Evolutionary conservation across 2,888 invertebrate genomes (phyloP), one percentile per base, ranked within the genome.

Genomic region (Heliconius aoede): DNA sequence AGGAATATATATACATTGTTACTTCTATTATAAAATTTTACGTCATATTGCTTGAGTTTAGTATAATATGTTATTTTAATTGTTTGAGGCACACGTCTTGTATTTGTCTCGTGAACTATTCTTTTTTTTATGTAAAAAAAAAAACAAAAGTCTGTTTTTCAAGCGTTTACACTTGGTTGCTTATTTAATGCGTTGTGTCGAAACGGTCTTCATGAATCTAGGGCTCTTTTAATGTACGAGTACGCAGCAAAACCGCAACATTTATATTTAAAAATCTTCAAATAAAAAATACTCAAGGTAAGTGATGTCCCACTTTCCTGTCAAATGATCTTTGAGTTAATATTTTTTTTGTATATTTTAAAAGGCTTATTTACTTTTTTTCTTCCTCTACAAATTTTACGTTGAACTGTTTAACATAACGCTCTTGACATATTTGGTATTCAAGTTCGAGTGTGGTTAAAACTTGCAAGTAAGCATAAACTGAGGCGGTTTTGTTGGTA

Each of bases 131-230:
- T n/a, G n/a, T 55, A 55, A 3, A 36, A 65, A 24, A 65, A 65
- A 64, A 73, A 58, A 69, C 51, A 73, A 21, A 58, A 28, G 71
- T 68, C 28, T 26, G 32, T 60, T 61, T 61, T 62, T 36, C 69
- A 67, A 77, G 60, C 61, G 67, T 77, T 77, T 73, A 77, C 75
- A 79, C 71, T 73, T 72, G 79, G 73, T 77, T 73, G 71, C 58
- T 77, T 79, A 77, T 77, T 76, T 77, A 75, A 77, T 77, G 75
- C 71, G 65, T 77, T 77, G 74, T 72, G 74, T 62, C 62, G 65
- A 73, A 73, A 78, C 76, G 28, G 36, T 76, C 73, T 71, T 71
- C 36, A 76, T 76, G 76, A 73, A 76, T 76, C 65, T 73, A 61
- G 71, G 76, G 78, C 71, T 51, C 67, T 51, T 64, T 76, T 67